Base-by-base conservation (phyloP, 2,888 invertebrate genomes). In the Hyposoter dolosus region DNA sequence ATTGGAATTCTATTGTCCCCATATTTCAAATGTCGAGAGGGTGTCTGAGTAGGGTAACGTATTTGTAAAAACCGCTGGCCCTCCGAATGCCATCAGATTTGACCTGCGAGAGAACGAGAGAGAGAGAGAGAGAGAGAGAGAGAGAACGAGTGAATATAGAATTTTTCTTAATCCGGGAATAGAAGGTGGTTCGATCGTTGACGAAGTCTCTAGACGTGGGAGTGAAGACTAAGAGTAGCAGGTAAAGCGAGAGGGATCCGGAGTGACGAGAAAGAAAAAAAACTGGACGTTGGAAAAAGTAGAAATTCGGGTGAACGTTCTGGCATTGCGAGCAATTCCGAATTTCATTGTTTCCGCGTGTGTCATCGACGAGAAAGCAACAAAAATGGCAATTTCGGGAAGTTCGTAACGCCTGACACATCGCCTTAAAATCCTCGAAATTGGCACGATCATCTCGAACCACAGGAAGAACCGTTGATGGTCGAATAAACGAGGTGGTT, bases 1-100 rank as follows among this genome's bases (percentile, higher is more conserved):
- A 81, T 81, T 77, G 77, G 72, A 84, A 77, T 82, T 82, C 82
- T 35, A 85, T 85, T 85, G 85, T 85, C 43, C 60, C 66, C 19
- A 78, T 75, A 63, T 78, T 75, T 65, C 68, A 63, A 79, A 80
- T 28, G 75, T 47, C 81, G 79, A 50, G 53, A 65, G 82, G 72
- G 82, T 74, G 74, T 56, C 56, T 35, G 47, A 66, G 63, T n/a
- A 60, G 45, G 69, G 43, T 19, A 66, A 71, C 47, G 23, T 43
- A 40, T 80, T 66, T 76, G 56, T 32, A 50, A 47, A 68, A 17
- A 23, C 17, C 17, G 60, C 7, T 66, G 50, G 68, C 74, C 32
- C 68, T 60, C 50, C 40, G 69, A 71, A 81, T 65, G n/a, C 45
- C 53, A 53, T 75, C 75, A 69, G 85, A 85, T 78, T 82, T 69